Conservation (phyloP, 2,888 invertebrate genomes). For the Apamea anceps region DNA sequence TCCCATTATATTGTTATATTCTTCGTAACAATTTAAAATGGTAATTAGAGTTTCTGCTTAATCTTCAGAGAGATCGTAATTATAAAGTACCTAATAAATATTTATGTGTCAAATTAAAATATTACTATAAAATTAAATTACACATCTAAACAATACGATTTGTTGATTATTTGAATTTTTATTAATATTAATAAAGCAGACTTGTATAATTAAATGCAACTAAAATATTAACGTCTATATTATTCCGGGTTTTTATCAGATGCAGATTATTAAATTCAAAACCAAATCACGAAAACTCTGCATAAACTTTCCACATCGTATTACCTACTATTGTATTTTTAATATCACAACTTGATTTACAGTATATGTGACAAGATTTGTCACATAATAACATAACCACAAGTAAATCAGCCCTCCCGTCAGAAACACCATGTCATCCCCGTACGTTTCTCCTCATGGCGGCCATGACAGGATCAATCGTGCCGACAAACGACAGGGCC, state of each 20-base stretch:
- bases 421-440: slow-evolving; percentile 45
- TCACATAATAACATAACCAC: slow-evolving; percentile 9
- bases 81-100: not conserved
- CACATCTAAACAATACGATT: not conserved
- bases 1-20: not conserved
- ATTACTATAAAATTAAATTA: not conserved
- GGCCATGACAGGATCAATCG: slow-evolving; percentile 68
- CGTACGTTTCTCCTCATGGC: slow-evolving; percentile 48
- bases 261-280: not conserved
- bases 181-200: not conserved
- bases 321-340: not conserved
- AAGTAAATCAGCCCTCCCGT: slow-evolving; percentile 22
- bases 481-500: slow-evolving; percentile 61
- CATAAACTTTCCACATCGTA: not conserved
- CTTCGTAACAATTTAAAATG: slow-evolving; percentile 2
- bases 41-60: not conserved
- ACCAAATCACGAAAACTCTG: not conserved
- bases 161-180: not conserved
- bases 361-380: not conserved
- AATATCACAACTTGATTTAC: not conserved
- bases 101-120: not conserved
- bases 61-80: not conserved
- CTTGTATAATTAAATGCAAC: not conserved
- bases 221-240: not conserved
- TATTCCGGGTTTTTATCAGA: not conserved